phyloP scores from a whole-genome alignment of 1,140 invertebrate genomes.

The Drosophila arizonae region DNA sequence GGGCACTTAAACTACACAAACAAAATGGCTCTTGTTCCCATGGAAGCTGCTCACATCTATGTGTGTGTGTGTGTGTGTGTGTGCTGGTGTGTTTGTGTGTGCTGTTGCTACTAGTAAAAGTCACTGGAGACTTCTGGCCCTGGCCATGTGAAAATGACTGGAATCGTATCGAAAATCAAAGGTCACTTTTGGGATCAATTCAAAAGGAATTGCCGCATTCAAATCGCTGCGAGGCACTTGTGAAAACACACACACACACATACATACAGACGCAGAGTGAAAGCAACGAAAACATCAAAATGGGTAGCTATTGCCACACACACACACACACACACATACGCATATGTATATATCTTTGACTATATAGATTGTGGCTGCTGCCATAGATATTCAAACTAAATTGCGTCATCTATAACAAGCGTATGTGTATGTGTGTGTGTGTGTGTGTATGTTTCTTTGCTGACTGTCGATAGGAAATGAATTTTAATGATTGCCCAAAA shows the following conservation, averaged over 20 bases:
- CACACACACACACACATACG: not conserved
- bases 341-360: not conserved
- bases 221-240: conserved; percentile 78
- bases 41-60: not conserved
- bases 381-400: conserved; percentile 79
- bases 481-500: conserved; percentile 77
- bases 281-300: not conserved
- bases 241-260: conserved; percentile 48
- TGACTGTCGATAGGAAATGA: conserved; percentile 80
- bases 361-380: conserved; percentile 46
- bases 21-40: conserved; percentile 61
- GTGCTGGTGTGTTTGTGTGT: not conserved
- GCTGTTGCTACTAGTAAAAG: conserved; percentile 16
- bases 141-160: conserved; percentile 77
- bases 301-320: conserved; percentile 5
- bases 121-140: conserved; percentile 72
- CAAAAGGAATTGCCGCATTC: conserved; percentile 81
- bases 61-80: not conserved
- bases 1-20: conserved; percentile 79
- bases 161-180: conserved; percentile 81
- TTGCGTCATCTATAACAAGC: conserved; percentile 74
- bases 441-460: conserved; percentile 37
- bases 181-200: conserved; percentile 81
- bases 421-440: conserved; percentile 30
- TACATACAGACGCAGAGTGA: not conserved